These are phyloP conservation scores for Falco concolor DNA, from an alignment of 2,797 vertebrate genomes.

Conservation along the genomic window DNA sequence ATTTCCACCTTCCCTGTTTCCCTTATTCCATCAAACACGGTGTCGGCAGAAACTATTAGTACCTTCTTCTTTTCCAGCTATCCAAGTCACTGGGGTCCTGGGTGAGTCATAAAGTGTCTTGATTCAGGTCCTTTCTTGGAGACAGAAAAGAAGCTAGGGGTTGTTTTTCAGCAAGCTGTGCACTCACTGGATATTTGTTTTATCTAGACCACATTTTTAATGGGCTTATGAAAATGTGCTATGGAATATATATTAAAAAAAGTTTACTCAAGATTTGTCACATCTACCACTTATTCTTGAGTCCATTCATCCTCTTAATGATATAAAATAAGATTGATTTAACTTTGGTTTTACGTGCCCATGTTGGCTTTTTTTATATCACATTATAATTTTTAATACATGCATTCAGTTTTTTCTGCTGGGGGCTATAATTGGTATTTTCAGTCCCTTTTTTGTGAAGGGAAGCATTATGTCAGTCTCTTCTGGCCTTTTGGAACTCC, in stretches of 20 bases:
- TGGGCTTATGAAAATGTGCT: not conserved
- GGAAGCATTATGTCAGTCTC: not conserved
- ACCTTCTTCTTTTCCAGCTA: not conserved
- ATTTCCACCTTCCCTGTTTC: not conserved
- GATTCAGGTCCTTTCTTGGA: not conserved
- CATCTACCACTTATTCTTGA: not conserved
- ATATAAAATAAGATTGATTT: not conserved
- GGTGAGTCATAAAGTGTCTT: not conserved
- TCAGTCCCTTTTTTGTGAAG: not conserved
- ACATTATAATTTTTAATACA: not conserved
- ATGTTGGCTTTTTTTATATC: not conserved
- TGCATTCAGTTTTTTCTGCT: not conserved
- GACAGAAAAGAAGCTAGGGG: not conserved
- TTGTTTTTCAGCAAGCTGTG: not conserved
- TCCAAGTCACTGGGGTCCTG: not conserved
- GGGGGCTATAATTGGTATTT: not conserved
- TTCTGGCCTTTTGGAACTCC: not conserved
- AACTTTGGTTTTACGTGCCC: not conserved
- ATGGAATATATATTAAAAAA: not conserved
- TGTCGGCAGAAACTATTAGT: not conserved
- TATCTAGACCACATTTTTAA: not conserved
- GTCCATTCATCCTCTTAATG: not conserved
- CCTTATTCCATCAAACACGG: not conserved
- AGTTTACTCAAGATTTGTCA: not conserved
- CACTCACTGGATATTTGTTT: not conserved